A percentile compares a stretch with the other conserved stretches of the same genome.
Conservation (phyloP, 2,888 invertebrate genomes). For the Ennomos fuscantarius region DNA sequence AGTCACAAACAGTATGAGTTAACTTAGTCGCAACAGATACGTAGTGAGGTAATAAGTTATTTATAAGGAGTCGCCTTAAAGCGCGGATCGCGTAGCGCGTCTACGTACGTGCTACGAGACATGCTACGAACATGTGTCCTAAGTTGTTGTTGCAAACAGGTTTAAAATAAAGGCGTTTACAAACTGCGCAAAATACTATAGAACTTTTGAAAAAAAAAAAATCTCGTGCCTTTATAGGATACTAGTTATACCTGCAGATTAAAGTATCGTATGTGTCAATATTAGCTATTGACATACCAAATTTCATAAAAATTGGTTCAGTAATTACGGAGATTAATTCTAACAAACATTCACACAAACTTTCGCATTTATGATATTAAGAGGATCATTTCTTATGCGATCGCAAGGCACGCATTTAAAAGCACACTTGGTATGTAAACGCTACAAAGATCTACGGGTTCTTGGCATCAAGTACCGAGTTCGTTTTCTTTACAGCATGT, state of each 20-base stretch:
- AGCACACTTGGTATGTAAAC: neutral
- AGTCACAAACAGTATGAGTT: slow-evolving; percentile 32
- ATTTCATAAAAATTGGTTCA: too few species aligned
- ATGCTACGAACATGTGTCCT: slow-evolving; percentile 29
- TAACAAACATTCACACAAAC: too few species aligned
- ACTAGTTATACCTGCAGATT: too few species aligned
- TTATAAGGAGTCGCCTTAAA: slow-evolving; percentile 62
- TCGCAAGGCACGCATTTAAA: too few species aligned
- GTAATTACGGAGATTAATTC: too few species aligned
- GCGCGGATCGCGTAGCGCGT: slow-evolving; percentile 42
- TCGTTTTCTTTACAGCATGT: slow-evolving; percentile 53
- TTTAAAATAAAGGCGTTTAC: slow-evolving; percentile 7
- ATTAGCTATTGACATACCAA: too few species aligned
- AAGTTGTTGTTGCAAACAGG: slow-evolving; percentile 13
- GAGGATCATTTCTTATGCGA: too few species aligned
- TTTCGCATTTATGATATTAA: too few species aligned
- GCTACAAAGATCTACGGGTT: neutral
- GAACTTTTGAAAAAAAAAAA: too few species aligned
- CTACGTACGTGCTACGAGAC: slow-evolving; percentile 51
- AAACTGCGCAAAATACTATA: neutral
- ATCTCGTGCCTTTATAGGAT: too few species aligned
- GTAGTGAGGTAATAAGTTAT: slow-evolving; percentile 63
- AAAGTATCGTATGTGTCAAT: too few species aligned
- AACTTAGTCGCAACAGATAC: slow-evolving; percentile 42
- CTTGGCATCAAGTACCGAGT: slow-evolving; percentile 15